Conservation (phyloP, 2,113 vertebrate species). For the Pavo muticus region DNA sequence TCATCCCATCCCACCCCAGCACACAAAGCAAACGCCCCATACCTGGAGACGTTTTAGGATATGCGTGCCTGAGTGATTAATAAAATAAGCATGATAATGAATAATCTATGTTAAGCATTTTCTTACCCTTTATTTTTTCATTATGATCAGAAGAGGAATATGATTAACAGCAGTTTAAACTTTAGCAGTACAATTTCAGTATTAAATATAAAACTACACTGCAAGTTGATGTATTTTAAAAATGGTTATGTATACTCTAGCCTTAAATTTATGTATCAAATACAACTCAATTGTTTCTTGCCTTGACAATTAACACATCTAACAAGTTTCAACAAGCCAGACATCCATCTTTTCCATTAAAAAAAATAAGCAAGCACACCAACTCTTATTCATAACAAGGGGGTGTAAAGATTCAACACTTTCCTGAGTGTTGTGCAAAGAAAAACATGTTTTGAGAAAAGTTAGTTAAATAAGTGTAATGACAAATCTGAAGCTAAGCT, state of each 20-base stretch:
- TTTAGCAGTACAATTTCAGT: constrained; percentile 75
- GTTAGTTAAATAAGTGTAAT: constrained; percentile 54
- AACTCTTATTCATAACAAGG: constrained; percentile 64
- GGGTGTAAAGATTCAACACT: constrained; percentile 66
- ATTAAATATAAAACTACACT: constrained; percentile 78
- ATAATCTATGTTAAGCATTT: constrained; percentile 73
- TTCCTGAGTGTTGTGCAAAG: constrained; percentile 67
- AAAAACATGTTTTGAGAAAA: constrained; percentile 52
- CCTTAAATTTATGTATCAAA: constrained; percentile 73
- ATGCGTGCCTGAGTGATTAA: constrained; percentile 37
- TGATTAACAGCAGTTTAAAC: constrained; percentile 75
- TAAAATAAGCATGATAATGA: constrained; percentile 73
- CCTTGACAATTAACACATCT: constrained; percentile 71
- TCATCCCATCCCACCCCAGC: background rate
- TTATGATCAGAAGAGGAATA: constrained; percentile 75
- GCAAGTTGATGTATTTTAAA: constrained; percentile 74
- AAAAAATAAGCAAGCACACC: constrained; percentile 71
- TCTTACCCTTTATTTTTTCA: constrained; percentile 77
- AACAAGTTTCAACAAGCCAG: constrained; percentile 71
- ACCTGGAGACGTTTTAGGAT: background rate
- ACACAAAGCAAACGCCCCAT: background rate
- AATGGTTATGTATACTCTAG: constrained; percentile 74
- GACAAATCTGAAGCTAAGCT: constrained; percentile 61
- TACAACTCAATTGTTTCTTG: constrained; percentile 69
- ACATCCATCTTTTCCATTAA: constrained; percentile 73